These are phyloP conservation scores for Spea bombifrons DNA, from an alignment of 2,113 vertebrate genomes.

Conservation along the genomic window DNA sequence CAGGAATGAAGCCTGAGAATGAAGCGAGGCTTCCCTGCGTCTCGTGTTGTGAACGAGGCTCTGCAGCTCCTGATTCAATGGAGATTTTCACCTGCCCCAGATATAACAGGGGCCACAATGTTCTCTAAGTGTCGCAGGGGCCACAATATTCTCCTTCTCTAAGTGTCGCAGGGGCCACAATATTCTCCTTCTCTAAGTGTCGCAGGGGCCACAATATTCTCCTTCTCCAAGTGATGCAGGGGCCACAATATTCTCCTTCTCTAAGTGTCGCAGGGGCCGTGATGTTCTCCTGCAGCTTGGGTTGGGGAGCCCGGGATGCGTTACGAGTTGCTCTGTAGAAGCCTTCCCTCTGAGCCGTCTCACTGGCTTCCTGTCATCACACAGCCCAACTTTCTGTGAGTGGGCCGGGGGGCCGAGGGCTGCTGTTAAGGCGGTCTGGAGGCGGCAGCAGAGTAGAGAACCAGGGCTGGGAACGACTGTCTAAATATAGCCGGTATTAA, in stretches of 20 bases:
- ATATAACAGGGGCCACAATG: no score
- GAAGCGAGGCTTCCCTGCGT: no score
- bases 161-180: neutral
- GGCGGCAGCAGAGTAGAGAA: neutral
- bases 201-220: no score
- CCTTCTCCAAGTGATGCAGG: neutral
- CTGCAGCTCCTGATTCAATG: no score
- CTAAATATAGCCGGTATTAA: neutral
- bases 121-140: no score
- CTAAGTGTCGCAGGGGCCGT: no score
- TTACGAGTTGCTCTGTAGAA: neutral
- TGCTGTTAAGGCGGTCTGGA: constrained; percentile 19
- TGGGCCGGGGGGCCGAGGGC: neutral
- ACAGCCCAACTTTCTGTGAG: neutral
- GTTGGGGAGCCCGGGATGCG: neutral
- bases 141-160: no score
- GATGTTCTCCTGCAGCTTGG: neutral
- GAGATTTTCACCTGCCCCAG: no score
- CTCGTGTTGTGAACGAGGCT: no score
- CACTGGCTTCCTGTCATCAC: constrained; percentile 30
- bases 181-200: neutral
- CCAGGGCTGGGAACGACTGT: neutral
- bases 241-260: neutral
- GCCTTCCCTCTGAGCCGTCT: neutral
- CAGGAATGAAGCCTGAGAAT: no score